Base-by-base conservation (phyloP, 2,797 vertebrate species). In the Sebastolobus altivelis region DNA sequence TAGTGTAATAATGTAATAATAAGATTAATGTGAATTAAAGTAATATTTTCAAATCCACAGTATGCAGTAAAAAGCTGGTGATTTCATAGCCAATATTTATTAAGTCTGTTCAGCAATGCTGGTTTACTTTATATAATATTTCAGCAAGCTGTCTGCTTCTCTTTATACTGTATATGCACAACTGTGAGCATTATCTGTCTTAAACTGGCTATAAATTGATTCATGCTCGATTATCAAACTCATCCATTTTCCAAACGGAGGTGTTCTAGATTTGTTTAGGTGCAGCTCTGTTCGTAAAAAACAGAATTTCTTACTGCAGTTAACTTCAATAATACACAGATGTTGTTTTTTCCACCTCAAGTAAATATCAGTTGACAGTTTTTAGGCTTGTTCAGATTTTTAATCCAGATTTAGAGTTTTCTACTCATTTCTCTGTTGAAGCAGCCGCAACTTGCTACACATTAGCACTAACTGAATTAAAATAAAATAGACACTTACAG, bases 391-490 rank as follows among this genome's bases (percentile, higher is more conserved):
- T 35, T 6, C 8, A 59, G 8, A 61, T 65, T 66, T 65, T 16
- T 52, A 6, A 43, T n/a, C 12, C 6, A 14, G 0, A 40, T 65
- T 33, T 14, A 8, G 33, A 12, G 20, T 4, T 20, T 52, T 52
- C 20, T 52, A n/a, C 11, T 60, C 13, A 27, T 61, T 12, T 43
- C 20, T 31, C 5, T n/a, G 33, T 43, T 35, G 22, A 65, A 1
- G 49, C 43, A 29, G 54, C 16, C 1, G 3, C 52, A 37, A 11
- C 6, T 6, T 16, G 16, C 77, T 40, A 8, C 63, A 59, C 54
- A 66, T 60, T 52, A 68, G 43, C 60, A 43, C 33, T 71, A 62
- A 35, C 2, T 66, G 68, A 69, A 72, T 69, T 40, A 27, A 73
- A 73, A 72, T 54, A 1, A 72, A 59, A 60, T 8, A 29, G 46